phyloP scores from a whole-genome alignment of 1,140 invertebrate species.

The Lepidotrigona ventralis region DNA sequence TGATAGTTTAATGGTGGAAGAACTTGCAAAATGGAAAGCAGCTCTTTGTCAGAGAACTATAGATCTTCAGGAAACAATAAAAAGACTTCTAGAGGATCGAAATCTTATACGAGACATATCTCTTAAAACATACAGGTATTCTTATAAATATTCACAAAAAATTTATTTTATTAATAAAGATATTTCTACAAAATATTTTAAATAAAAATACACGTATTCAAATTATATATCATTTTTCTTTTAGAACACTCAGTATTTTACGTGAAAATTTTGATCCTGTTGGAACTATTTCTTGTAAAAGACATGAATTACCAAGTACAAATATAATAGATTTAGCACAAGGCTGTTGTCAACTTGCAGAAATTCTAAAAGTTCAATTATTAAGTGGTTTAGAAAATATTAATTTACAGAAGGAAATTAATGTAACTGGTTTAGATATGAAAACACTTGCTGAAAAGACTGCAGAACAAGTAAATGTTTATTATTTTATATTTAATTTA shows the following conservation, averaged over 20 bases:
- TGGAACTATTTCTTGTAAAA: constrained; percentile 62
- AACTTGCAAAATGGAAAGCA: constrained; percentile 92
- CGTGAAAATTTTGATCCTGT: constrained; percentile 77
- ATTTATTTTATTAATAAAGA: constrained; percentile 11
- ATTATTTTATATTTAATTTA: constrained; percentile 2
- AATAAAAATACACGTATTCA: neutral
- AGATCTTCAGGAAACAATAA: constrained; percentile 87
- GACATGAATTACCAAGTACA: constrained; percentile 74
- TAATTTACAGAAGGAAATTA: constrained; percentile 69
- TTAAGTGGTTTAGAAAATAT: constrained; percentile 75
- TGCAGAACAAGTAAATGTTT: constrained; percentile 73
- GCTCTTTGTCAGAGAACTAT: constrained; percentile 87
- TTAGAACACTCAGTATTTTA: constrained; percentile 74
- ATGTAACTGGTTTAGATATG: constrained; percentile 75
- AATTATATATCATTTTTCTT: constrained; percentile 25
- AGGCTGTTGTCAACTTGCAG: constrained; percentile 77
- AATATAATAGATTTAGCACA: constrained; percentile 80
- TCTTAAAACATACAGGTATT: constrained; percentile 84
- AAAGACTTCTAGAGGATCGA: constrained; percentile 87
- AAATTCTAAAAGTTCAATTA: constrained; percentile 79
- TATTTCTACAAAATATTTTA: neutral
- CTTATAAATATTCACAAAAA: constrained; percentile 8
- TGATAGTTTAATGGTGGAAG: constrained; percentile 92
- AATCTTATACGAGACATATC: constrained; percentile 86
- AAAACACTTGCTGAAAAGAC: constrained; percentile 76